Evolutionary conservation across 1,140 invertebrate genomes (phyloP).

Genomic region (Popillia japonica): DNA sequence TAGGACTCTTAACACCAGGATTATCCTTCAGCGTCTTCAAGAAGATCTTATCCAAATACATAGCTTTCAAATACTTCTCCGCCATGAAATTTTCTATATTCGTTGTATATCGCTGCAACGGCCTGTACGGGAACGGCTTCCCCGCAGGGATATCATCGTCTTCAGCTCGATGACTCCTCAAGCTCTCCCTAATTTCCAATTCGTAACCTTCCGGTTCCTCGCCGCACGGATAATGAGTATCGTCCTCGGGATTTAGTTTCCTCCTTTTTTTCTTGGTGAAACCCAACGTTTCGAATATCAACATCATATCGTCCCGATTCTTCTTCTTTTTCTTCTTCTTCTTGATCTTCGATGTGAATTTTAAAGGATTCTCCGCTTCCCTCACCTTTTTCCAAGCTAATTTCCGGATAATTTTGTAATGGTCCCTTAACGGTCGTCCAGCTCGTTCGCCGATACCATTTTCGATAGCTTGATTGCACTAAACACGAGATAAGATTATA

Average conservation of each 20-base stretch:
- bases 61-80: constrained; percentile 65
- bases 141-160: constrained; percentile 47
- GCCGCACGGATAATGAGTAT: constrained; percentile 27
- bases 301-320: constrained; percentile 45
- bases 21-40: constrained; percentile 61
- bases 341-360: constrained; percentile 60
- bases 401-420: constrained; percentile 57
- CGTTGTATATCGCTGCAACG: constrained; percentile 62
- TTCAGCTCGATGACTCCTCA: constrained; percentile 57
- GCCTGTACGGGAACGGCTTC: constrained; percentile 51
- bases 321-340: constrained; percentile 56
- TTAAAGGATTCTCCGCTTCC: constrained; percentile 61
- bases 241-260: neutral
- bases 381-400: constrained; percentile 55
- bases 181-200: constrained; percentile 58
- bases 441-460: constrained; percentile 54
- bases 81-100: constrained; percentile 62
- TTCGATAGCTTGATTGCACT: constrained; percentile 56
- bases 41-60: constrained; percentile 66
- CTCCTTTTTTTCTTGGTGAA: constrained; percentile 26
- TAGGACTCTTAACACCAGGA: constrained; percentile 62
- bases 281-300: constrained; percentile 36
- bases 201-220: constrained; percentile 37
- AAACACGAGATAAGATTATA: constrained; percentile 1
- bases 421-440: constrained; percentile 56